phyloP scores from a whole-genome alignment of 2,888 invertebrate genomes.

The Andrena bucephala region DNA sequence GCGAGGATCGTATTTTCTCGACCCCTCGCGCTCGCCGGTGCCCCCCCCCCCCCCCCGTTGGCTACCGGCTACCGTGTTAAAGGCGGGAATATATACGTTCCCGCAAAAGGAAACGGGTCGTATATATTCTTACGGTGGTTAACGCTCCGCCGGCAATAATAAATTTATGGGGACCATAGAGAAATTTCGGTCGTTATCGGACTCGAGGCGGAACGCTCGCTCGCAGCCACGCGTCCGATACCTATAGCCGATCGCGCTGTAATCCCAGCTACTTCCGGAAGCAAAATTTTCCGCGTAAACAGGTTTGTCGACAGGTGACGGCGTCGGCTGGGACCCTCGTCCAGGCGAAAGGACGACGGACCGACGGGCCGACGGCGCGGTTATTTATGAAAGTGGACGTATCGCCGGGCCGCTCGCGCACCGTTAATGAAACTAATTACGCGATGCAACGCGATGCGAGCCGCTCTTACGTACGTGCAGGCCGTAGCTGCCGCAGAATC shows the following conservation, averaged over 20 bases:
- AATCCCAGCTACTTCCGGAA: neutral
- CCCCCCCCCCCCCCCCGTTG: too few species aligned
- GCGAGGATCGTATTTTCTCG: neutral
- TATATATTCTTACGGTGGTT: conserved; percentile 28
- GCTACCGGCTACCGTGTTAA: neutral
- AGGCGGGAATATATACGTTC: neutral
- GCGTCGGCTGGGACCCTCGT: neutral
- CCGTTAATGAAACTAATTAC: conserved; percentile 69
- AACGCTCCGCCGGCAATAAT: conserved; percentile 19
- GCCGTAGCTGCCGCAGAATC: conserved; percentile 47
- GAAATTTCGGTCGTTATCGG: conserved; percentile 46
- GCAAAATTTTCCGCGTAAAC: conserved; percentile 24
- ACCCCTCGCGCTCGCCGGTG: neutral
- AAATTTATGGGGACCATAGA: conserved; percentile 14
- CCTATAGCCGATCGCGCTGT: conserved; percentile 8
- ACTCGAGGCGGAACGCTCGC: conserved; percentile 6
- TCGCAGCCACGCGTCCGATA: neutral
- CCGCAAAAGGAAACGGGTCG: conserved; percentile 9
- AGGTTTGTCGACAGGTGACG: neutral
- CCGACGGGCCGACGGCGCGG: neutral
- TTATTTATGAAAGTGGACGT: conserved; percentile 45
- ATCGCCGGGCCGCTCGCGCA: conserved; percentile 32
- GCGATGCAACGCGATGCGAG: conserved; percentile 49
- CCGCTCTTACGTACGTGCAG: conserved; percentile 52
- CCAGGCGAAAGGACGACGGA: neutral